Evolutionary conservation across 1,140 invertebrate species (phyloP).

Genomic region (Campoletis sonorensis): DNA sequence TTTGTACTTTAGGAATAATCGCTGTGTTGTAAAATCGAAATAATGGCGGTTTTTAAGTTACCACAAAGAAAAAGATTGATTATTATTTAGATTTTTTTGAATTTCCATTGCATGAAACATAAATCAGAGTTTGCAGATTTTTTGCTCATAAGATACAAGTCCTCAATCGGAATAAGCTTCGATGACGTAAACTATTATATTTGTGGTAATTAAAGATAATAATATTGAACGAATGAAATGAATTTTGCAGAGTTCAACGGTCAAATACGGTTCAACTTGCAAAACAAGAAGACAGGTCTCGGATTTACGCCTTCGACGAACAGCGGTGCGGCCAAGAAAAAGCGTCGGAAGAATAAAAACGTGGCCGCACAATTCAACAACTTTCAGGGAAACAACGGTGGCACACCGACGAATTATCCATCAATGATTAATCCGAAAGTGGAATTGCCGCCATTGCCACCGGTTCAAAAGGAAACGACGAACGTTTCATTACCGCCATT

Average conservation of each 20-base stretch:
- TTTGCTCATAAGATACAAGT: too few relatives aligned
- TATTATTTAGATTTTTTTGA: too few relatives aligned
- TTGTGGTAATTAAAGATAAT: too few relatives aligned
- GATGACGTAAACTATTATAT: too few relatives aligned
- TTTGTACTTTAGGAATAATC: too few relatives aligned
- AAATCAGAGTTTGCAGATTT: too few relatives aligned
- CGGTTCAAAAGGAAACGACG: constrained; percentile 71
- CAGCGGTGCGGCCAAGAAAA: constrained; percentile 83
- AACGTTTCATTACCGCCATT: constrained; percentile 75
- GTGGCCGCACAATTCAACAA: constrained; percentile 75
- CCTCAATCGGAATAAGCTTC: too few relatives aligned
- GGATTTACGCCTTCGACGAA: constrained; percentile 74
- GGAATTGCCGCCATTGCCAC: constrained; percentile 78
- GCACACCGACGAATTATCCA: constrained; percentile 53
- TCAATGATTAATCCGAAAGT: constrained; percentile 55
- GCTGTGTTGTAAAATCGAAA: too few relatives aligned
- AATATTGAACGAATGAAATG: constrained; percentile 49
- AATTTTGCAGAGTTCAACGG: constrained; percentile 74
- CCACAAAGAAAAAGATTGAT: too few relatives aligned
- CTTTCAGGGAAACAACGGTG: constrained; percentile 69
- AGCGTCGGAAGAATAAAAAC: constrained; percentile 84
- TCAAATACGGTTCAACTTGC: constrained; percentile 79
- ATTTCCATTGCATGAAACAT: too few relatives aligned
- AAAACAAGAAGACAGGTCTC: constrained; percentile 78
- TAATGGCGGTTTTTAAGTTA: too few relatives aligned